phyloP scores from a whole-genome alignment of 2,888 invertebrate species.

The Himalopsyche japonica region DNA sequence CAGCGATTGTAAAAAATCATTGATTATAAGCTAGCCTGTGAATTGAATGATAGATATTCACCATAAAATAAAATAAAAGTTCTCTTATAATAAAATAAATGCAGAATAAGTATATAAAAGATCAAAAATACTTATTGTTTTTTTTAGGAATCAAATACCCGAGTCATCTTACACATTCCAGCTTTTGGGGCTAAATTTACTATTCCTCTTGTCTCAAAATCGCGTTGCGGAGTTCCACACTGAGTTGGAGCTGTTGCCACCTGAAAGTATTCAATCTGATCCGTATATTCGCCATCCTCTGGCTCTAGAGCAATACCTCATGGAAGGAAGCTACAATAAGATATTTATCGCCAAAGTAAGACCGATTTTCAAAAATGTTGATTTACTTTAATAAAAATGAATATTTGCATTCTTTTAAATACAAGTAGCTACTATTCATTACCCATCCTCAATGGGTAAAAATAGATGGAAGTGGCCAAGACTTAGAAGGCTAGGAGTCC shows the following conservation, averaged over 20 bases:
- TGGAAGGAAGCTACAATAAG: constrained; percentile 99
- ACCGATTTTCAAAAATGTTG: neutral
- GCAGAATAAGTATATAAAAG: too few relatives aligned
- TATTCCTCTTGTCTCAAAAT: constrained; percentile 93
- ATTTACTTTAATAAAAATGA: too few relatives aligned
- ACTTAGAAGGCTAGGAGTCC: too few relatives aligned
- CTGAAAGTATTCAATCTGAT: constrained; percentile 89
- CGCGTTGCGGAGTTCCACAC: constrained; percentile 98
- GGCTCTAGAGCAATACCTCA: constrained; percentile 95
- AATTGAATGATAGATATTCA: too few relatives aligned
- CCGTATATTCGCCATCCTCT: constrained; percentile 94
- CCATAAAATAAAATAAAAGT: too few relatives aligned
- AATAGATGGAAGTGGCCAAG: too few relatives aligned
- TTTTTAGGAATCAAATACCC: constrained; percentile 73
- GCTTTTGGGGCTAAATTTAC: constrained; percentile 88
- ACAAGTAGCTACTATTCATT: too few relatives aligned
- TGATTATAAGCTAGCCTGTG: too few relatives aligned
- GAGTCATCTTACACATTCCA: constrained; percentile 95
- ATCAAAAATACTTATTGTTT: neutral
- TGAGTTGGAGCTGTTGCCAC: constrained; percentile 89
- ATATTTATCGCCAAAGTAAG: constrained; percentile 83
- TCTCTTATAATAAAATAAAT: too few relatives aligned
- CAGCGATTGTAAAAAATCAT: too few relatives aligned
- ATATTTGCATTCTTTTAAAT: too few relatives aligned
- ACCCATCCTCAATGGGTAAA: too few relatives aligned